Percentiles rank a stretch among this genome's conserved stretches.
These are phyloP conservation scores for Drosophila bocki DNA, from an alignment of 1,140 invertebrate genomes.

Conservation along the genomic window DNA sequence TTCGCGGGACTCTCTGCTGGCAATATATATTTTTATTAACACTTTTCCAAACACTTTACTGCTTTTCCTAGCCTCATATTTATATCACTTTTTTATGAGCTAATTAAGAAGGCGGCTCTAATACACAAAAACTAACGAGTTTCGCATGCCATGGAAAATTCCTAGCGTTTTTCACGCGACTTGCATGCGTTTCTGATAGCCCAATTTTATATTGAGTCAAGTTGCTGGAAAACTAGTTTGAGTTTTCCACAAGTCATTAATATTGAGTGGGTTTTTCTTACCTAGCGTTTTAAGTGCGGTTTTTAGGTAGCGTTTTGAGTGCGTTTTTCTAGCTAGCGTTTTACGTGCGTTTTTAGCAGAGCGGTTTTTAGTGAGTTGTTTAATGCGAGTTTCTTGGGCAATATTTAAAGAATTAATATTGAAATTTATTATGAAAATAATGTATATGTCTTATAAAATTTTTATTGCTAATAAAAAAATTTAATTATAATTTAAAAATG, in stretches of 20 bases:
- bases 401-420: background rate
- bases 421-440: background rate
- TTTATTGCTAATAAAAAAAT: too few relatives aligned
- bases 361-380: too few relatives aligned
- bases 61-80: slow-evolving; percentile 2
- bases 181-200: slow-evolving; percentile 13
- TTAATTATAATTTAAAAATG: too few relatives aligned
- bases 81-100: slow-evolving; percentile 13
- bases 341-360: too few relatives aligned
- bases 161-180: slow-evolving; percentile 15
- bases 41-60: background rate
- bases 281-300: slow-evolving; percentile 6
- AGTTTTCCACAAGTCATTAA: background rate
- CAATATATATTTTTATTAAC: slow-evolving; percentile 24
- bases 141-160: slow-evolving; percentile 13
- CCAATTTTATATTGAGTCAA: background rate
- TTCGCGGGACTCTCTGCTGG: slow-evolving; percentile 7
- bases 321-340: too few relatives aligned
- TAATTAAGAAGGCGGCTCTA: background rate
- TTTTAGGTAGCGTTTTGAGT: background rate
- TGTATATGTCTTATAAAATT: too few relatives aligned
- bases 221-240: slow-evolving; percentile 23
- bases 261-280: background rate
- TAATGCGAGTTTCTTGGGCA: too few relatives aligned
- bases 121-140: slow-evolving; percentile 18